These are phyloP conservation scores for Enteromius mattozi DNA, from an alignment of 2,797 vertebrate genomes.

Conservation along the genomic window DNA sequence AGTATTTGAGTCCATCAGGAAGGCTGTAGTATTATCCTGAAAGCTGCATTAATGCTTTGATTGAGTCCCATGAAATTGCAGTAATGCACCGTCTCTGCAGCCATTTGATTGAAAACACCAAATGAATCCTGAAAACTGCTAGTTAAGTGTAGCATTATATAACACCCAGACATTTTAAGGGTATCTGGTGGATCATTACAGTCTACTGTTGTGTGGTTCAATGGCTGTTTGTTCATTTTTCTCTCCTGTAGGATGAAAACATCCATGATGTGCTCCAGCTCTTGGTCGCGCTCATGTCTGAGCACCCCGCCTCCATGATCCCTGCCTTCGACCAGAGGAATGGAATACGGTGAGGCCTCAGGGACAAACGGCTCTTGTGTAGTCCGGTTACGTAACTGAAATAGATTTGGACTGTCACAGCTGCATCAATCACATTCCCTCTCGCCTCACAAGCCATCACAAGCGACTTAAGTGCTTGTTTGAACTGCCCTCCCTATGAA, in stretches of 20 bases:
- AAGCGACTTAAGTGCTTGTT: not conserved
- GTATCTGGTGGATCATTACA: slow-evolving; percentile 12
- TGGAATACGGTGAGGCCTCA: slow-evolving; percentile 88
- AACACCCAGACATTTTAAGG: slow-evolving; percentile 20
- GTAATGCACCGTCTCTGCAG: slow-evolving; percentile 1
- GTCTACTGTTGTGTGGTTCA: slow-evolving; percentile 32
- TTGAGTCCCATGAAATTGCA: slow-evolving; percentile 2
- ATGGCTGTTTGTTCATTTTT: slow-evolving; percentile 35
- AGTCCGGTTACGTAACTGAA: slow-evolving; percentile 37
- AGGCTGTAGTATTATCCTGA: slow-evolving; percentile 10
- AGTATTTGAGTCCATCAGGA: slow-evolving; percentile 16
- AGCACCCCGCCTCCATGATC: slow-evolving; percentile 99
- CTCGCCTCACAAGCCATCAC: slow-evolving; percentile 2
- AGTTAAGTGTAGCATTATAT: slow-evolving; percentile 14
- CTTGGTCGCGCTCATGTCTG: slow-evolving; percentile 97
- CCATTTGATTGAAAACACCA: not conserved
- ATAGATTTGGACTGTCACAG: slow-evolving; percentile 38
- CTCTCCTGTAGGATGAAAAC: slow-evolving; percentile 91
- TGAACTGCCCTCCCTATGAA: not conserved
- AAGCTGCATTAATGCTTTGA: slow-evolving; percentile 28
- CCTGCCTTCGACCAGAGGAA: slow-evolving; percentile 99
- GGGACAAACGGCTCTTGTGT: not conserved
- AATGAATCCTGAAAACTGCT: slow-evolving; percentile 20
- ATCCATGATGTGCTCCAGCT: slow-evolving; percentile 98
- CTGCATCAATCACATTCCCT: slow-evolving; percentile 19